These are phyloP conservation scores for Laticauda colubrina DNA, from an alignment of 2,113 vertebrate species.

Conservation along the genomic window DNA sequence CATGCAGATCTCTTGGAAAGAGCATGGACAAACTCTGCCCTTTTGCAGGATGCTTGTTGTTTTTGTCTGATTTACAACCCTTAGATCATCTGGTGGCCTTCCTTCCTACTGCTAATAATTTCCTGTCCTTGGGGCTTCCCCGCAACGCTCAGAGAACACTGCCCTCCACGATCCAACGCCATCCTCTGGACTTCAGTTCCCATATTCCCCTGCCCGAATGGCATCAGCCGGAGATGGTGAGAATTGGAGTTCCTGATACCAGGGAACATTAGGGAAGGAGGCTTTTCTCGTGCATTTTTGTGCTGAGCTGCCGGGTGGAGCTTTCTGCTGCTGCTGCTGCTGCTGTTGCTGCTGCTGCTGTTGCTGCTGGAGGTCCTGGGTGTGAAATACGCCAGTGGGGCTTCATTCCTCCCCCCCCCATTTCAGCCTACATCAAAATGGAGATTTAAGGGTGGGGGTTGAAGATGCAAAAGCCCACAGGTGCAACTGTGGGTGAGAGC, in stretches of 20 bases:
- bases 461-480: background rate
- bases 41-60: background rate
- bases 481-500: background rate
- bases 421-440: background rate
- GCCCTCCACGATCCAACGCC: background rate
- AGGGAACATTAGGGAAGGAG: background rate
- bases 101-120: background rate
- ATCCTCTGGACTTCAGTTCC: background rate
- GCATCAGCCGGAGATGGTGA: background rate
- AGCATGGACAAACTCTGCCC: background rate
- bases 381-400: accelerated
- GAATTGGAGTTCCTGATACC: background rate
- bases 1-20: background rate
- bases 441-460: background rate
- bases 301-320: background rate
- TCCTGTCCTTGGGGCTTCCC: background rate
- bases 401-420: background rate
- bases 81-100: background rate
- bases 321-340: background rate
- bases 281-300: background rate
- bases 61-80: background rate
- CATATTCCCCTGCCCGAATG: background rate
- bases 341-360: background rate
- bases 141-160: background rate
- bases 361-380: background rate